phyloP scores from a whole-genome alignment of 1,140 invertebrate genomes.

The Drosophila nigrodunni region DNA sequence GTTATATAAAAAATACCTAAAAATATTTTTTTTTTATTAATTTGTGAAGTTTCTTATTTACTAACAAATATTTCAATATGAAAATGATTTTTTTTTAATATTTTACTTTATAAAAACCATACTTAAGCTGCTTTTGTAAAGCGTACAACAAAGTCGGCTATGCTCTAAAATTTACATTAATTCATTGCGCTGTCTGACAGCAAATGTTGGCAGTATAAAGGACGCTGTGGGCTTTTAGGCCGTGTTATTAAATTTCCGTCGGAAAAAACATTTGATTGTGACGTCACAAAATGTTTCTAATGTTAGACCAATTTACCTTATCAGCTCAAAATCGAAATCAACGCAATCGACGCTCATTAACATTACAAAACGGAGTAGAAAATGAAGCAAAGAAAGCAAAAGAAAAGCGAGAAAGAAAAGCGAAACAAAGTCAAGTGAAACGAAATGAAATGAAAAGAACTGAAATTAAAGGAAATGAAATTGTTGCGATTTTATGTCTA shows the following conservation, averaged over 20 bases:
- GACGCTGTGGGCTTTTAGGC: constrained; percentile 1
- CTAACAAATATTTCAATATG: too few relatives aligned
- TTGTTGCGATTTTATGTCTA: constrained; percentile 69
- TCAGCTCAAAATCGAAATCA: constrained; percentile 19
- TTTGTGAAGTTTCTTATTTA: too few relatives aligned
- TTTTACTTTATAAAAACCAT: too few relatives aligned
- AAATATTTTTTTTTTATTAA: too few relatives aligned
- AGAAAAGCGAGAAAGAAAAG: constrained; percentile 36
- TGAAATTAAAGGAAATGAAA: constrained; percentile 47
- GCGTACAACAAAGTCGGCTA: not conserved
- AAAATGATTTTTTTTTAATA: too few relatives aligned
- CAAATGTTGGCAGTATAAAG: not conserved
- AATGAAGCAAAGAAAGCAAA: constrained; percentile 10
- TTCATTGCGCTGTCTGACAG: not conserved
- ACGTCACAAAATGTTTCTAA: constrained; percentile 14
- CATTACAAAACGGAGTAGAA: constrained; percentile 47
- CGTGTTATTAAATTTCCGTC: not conserved
- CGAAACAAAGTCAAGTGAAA: constrained; percentile 12
- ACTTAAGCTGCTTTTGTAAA: too few relatives aligned
- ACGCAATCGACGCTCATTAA: constrained; percentile 51
- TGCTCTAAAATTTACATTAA: not conserved
- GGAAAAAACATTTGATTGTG: constrained; percentile 1
- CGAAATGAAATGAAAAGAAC: constrained; percentile 47
- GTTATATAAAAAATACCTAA: too few relatives aligned
- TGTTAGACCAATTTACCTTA: constrained; percentile 15